Base-by-base conservation (phyloP, 2,797 vertebrate genomes). In the Tarsius wallacei region DNA sequence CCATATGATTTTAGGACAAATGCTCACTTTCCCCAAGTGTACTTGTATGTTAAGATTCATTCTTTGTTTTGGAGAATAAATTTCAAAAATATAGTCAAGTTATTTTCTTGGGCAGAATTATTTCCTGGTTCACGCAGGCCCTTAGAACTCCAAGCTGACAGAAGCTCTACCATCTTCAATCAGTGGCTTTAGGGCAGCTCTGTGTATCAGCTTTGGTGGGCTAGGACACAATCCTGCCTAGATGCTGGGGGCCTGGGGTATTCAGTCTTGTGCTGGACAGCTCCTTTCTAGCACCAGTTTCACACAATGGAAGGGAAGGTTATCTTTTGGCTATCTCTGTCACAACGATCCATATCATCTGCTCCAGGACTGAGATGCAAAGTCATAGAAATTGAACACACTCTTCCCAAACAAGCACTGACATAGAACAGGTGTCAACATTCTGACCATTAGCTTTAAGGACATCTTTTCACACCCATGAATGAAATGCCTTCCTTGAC, bases 381-480 rank as follows among this genome's bases (percentile, higher is more conserved):
- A 91, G 49, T 42, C 74, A n/a, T 11, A 78, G 59, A 93, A 73
- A 71, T 24, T 28, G 73, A 49, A 90, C 51, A 14, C 59, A 12
- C 51, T 92, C 73, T 81, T 91, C 53, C 55, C 22, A 77, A 77
- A 57, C 33, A 63, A 71, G 9, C 14, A 68, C 64, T 82, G 11
- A 42, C 42, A 36, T 76, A 14, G 12, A 53, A 26, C 21, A 64
- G 3, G 2, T 2, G 7, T 71, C 71, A 86, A 53, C 81, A 94
- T 74, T 76, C 31, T 95, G 70, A 73, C 9, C 26, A 59, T 55
- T 74, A 87, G 78, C 53, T 92, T 81, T 87, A 71, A 93, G 57
- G 31, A 83, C 2, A 26, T 16, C 31, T 71, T 63, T 66, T 82
- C 87, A 61, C 15, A 91, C 33, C 59, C 36, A 47, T 21, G 4